Conservation (phyloP, 2,797 vertebrate genomes). For the Hipposideros larvatus region DNA sequence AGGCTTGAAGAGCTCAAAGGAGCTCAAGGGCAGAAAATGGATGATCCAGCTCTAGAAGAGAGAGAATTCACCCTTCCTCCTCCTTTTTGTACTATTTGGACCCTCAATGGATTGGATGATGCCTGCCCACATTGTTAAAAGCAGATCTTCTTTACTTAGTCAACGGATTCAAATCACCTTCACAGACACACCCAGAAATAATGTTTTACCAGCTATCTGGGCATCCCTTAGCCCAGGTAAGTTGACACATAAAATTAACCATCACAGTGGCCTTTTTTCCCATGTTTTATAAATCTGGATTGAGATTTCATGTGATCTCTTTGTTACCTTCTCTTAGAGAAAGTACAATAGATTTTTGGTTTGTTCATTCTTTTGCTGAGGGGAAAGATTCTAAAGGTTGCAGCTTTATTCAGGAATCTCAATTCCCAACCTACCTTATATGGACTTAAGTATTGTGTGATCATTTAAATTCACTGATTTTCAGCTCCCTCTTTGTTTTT, state of each 20-base stretch:
- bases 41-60: not conserved
- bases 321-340: not conserved
- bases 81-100: not conserved
- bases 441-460: not conserved
- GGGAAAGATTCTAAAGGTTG: not conserved
- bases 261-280: not conserved
- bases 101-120: not conserved
- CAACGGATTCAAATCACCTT: not conserved
- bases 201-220: not conserved
- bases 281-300: conserved; percentile 6
- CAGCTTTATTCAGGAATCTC: not conserved
- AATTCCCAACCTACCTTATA: not conserved
- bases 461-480: not conserved
- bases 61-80: not conserved
- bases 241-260: not conserved
- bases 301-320: not conserved
- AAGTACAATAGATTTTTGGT: not conserved
- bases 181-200: not conserved
- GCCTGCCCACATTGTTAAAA: not conserved
- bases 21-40: not conserved
- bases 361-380: not conserved
- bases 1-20: not conserved
- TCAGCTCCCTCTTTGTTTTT: not conserved
- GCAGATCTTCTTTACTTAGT: not conserved
- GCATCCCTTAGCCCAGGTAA: not conserved